phyloP scores from a whole-genome alignment of 2,888 invertebrate species.

The Scaptomyza reducta region DNA sequence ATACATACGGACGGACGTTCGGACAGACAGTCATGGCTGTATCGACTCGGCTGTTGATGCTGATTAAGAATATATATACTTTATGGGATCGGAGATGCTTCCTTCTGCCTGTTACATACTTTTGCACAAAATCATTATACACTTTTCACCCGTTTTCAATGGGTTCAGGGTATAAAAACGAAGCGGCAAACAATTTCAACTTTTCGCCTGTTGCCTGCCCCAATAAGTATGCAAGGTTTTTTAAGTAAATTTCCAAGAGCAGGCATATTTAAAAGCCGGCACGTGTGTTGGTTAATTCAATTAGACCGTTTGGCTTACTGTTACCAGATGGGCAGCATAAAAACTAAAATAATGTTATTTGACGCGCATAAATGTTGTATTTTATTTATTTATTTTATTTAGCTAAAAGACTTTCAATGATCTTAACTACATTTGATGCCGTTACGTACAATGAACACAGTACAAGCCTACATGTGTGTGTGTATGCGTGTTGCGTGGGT shows the following conservation, averaged over 20 bases:
- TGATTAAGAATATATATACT: too few relatives aligned
- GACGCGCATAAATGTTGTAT: conserved; percentile 8
- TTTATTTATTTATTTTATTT: too few relatives aligned
- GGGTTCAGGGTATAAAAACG: too few relatives aligned
- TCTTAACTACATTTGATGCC: conserved; percentile 71
- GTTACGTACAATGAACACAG: conserved; percentile 68
- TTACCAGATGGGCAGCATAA: conserved; percentile 21
- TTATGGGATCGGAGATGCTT: too few relatives aligned
- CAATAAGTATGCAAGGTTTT: conserved; percentile 38
- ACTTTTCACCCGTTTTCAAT: too few relatives aligned
- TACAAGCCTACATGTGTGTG: conserved; percentile 8
- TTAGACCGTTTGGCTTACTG: conserved; percentile 21
- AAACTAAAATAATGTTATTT: conserved; percentile 48
- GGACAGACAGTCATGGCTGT: too few relatives aligned
- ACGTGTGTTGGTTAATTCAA: conserved; percentile 8
- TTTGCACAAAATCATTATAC: too few relatives aligned
- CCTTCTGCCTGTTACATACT: too few relatives aligned
- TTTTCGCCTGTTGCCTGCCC: conserved; percentile 26
- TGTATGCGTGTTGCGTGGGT: conserved; percentile 8
- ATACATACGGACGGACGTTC: too few relatives aligned
- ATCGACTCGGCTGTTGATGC: too few relatives aligned
- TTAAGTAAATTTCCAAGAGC: conserved; percentile 15
- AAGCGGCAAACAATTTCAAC: conserved; percentile 56
- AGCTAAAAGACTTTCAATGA: conserved; percentile 76
- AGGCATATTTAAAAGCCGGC: conserved; percentile 4